A percentile compares a stretch with the other conserved stretches of the same genome.
Evolutionary conservation across 2,888 invertebrate species (phyloP).

Genomic region (Urechis unicinctus): DNA sequence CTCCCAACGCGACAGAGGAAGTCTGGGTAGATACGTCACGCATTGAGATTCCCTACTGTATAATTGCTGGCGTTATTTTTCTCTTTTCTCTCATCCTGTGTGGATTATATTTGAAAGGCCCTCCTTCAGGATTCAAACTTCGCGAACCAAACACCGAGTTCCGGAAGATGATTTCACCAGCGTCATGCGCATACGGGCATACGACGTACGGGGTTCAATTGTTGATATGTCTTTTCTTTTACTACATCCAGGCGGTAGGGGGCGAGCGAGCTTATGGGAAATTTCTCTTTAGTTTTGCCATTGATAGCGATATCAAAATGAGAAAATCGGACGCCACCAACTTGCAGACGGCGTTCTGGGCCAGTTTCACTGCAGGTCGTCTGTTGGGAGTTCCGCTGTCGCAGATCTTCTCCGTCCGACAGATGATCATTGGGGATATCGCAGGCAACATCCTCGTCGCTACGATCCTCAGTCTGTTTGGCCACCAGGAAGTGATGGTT

Average conservation of each 20-base stretch:
- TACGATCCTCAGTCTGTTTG: conserved; percentile 23
- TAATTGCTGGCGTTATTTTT: conserved; percentile 18
- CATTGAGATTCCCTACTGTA: conserved; percentile 25
- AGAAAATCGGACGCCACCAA: conserved; percentile 23
- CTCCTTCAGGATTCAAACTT: conserved; percentile 1
- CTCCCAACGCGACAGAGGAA: conserved; percentile 3
- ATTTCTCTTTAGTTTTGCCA: conserved; percentile 28
- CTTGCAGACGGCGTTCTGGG: conserved; percentile 30
- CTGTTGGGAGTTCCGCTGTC: conserved; percentile 24
- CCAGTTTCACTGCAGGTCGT: conserved; percentile 26
- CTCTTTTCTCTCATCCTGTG: conserved; percentile 21
- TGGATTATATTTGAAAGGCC: conserved; percentile 18
- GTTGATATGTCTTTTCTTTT: conserved; percentile 23
- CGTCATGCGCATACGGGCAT: conserved; percentile 24
- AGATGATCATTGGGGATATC: conserved; percentile 23
- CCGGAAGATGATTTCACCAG: conserved; percentile 21
- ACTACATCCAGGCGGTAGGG: conserved; percentile 26
- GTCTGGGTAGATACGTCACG: conserved; percentile 18
- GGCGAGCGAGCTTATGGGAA: conserved; percentile 29
- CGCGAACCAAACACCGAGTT: neutral
- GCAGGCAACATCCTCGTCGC: conserved; percentile 19
- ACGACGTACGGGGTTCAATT: conserved; percentile 22
- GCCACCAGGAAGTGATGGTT: conserved; percentile 15
- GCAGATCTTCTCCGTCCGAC: conserved; percentile 22
- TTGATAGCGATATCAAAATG: conserved; percentile 25